Conservation (phyloP, 2,797 vertebrate species). For the Ibycter americanus region DNA sequence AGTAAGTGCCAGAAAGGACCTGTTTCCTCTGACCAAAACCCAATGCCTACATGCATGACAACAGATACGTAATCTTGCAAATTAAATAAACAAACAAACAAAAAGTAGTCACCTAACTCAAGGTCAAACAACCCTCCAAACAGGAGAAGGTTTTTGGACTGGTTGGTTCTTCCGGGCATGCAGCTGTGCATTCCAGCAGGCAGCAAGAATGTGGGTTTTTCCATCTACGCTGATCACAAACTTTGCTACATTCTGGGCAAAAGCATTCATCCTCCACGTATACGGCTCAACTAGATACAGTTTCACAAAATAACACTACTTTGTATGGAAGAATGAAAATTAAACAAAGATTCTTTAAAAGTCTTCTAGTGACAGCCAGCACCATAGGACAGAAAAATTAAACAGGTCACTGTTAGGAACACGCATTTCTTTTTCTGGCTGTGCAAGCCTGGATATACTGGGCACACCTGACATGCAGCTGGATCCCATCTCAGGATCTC, state of each 20-base stretch:
- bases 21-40: background rate
- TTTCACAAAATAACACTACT: background rate
- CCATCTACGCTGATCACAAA: background rate
- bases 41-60: rapidly evolving
- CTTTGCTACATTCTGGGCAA: background rate
- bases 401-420: background rate
- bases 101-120: background rate
- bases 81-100: background rate
- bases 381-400: background rate
- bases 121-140: background rate
- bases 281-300: background rate
- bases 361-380: background rate
- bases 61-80: background rate
- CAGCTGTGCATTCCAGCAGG: constrained; percentile 56
- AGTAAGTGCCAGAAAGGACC: background rate
- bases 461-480: background rate
- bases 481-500: background rate
- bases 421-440: background rate
- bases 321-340: background rate
- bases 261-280: background rate
- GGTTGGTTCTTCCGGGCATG: background rate
- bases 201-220: constrained; percentile 62
- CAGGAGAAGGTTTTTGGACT: background rate
- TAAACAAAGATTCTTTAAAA: background rate
- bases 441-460: background rate